These are phyloP conservation scores for Branchinecta sandiegonensis DNA, from an alignment of 2,888 invertebrate species.

Conservation along the genomic window DNA sequence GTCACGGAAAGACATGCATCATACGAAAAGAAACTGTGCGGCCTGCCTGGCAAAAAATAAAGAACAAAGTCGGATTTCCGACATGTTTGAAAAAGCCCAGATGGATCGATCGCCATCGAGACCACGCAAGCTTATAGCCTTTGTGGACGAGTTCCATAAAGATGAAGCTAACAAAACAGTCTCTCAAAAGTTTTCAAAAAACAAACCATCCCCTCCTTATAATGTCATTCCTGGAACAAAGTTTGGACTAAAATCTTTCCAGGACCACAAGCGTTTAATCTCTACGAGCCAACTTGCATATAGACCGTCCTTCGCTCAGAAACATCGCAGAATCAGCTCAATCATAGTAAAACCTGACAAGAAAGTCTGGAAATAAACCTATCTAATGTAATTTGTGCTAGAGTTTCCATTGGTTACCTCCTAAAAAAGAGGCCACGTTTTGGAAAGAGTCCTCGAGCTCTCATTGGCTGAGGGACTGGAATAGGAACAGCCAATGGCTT, in stretches of 20 bases:
- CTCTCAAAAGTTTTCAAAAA: background rate
- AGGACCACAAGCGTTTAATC: conserved; percentile 1
- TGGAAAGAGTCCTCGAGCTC: too few species aligned
- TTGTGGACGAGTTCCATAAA: background rate
- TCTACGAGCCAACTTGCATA: conserved; percentile 1
- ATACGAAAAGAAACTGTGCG: background rate
- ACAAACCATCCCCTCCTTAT: background rate
- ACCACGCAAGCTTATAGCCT: conserved; percentile 1
- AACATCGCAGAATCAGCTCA: background rate
- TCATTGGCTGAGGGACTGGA: too few species aligned
- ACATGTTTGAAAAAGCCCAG: background rate
- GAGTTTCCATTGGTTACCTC: too few species aligned
- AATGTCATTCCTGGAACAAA: conserved; percentile 1
- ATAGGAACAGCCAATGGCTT: too few species aligned
- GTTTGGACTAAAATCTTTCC: conserved; percentile 13
- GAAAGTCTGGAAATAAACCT: conserved; percentile 9
- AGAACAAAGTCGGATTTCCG: background rate
- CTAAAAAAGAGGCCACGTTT: too few species aligned
- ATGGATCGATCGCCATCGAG: background rate
- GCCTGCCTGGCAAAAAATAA: conserved; percentile 5
- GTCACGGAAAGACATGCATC: conserved; percentile 5
- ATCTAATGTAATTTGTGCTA: too few species aligned
- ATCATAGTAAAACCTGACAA: conserved; percentile 7
- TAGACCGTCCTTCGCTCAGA: background rate
- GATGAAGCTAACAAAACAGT: background rate